Evolutionary conservation across 2,888 invertebrate species (phyloP).

Genomic region (Ceriagrion tenellum): DNA sequence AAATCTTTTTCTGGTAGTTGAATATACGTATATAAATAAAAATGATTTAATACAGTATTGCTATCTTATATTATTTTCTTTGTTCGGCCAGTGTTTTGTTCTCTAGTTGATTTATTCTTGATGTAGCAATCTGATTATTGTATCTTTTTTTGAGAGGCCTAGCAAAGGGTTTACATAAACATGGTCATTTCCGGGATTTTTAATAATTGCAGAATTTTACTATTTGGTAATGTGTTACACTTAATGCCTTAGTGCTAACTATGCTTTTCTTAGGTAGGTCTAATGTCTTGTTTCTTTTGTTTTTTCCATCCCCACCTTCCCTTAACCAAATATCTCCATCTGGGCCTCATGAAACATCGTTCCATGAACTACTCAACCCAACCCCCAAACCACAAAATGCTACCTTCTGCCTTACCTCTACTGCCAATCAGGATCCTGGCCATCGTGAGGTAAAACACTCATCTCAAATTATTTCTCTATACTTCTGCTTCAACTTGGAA

Average conservation of each 20-base stretch:
- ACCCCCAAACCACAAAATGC: conserved; percentile 51
- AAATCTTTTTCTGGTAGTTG: neutral
- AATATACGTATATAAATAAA: neutral
- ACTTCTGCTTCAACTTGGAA: conserved; percentile 72
- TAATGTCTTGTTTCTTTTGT: conserved; percentile 70
- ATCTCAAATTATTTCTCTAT: conserved; percentile 73
- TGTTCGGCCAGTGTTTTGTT: neutral
- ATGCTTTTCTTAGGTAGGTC: conserved; percentile 68
- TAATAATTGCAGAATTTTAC: neutral
- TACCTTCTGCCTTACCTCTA: conserved; percentile 70
- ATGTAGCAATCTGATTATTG: neutral
- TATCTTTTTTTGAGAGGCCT: neutral
- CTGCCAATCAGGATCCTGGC: conserved; percentile 79
- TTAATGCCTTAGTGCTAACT: conserved; percentile 42
- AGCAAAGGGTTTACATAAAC: neutral
- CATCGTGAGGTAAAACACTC: conserved; percentile 78
- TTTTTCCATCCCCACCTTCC: conserved; percentile 69
- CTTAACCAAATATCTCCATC: conserved; percentile 47
- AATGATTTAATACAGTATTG: neutral
- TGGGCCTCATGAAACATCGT: conserved; percentile 45
- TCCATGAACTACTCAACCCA: conserved; percentile 52
- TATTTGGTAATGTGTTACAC: conserved; percentile 13
- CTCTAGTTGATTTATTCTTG: neutral
- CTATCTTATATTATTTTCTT: neutral
- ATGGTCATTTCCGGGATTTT: neutral